Evolutionary conservation across 2,888 invertebrate genomes (phyloP).

Genomic region (Xanthorhoe designata): DNA sequence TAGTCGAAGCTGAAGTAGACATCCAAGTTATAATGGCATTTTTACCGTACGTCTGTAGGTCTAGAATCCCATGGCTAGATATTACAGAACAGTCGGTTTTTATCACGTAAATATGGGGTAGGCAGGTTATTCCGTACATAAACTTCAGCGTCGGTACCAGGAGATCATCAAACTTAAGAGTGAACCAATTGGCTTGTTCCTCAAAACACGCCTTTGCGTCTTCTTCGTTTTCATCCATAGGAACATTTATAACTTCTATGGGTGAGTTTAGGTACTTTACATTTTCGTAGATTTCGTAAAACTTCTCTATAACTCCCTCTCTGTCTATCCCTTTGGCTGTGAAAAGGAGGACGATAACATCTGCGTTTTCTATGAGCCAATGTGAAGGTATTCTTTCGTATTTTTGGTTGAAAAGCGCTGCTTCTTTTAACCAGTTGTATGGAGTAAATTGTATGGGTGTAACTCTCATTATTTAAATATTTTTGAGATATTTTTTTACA

Average conservation of each 20-base stretch:
- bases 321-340: conserved; percentile 62
- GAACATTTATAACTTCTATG: conserved; percentile 73
- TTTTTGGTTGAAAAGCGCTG: conserved; percentile 54
- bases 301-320: conserved; percentile 62
- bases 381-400: conserved; percentile 49
- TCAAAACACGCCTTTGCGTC: conserved; percentile 57
- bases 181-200: conserved; percentile 78
- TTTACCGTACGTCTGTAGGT: conserved; percentile 68
- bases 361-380: conserved; percentile 67
- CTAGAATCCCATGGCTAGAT: conserved; percentile 63
- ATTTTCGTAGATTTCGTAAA: conserved; percentile 71
- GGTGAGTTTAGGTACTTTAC: conserved; percentile 66
- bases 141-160: conserved; percentile 59
- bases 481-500: background rate
- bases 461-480: conserved; percentile 3
- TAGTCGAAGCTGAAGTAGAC: conserved; percentile 48
- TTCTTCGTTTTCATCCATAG: conserved; percentile 63
- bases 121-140: conserved; percentile 63
- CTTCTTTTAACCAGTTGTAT: conserved; percentile 64
- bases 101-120: conserved; percentile 65
- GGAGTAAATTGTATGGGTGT: conserved; percentile 33
- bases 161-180: conserved; percentile 63
- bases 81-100: conserved; percentile 63
- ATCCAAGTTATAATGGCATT: conserved; percentile 75
- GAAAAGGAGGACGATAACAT: conserved; percentile 67